A percentile compares a stretch with the other conserved stretches of the same genome.
Evolutionary conservation across 1,140 invertebrate species (phyloP).

Genomic region (Dufourea novaeangliae): DNA sequence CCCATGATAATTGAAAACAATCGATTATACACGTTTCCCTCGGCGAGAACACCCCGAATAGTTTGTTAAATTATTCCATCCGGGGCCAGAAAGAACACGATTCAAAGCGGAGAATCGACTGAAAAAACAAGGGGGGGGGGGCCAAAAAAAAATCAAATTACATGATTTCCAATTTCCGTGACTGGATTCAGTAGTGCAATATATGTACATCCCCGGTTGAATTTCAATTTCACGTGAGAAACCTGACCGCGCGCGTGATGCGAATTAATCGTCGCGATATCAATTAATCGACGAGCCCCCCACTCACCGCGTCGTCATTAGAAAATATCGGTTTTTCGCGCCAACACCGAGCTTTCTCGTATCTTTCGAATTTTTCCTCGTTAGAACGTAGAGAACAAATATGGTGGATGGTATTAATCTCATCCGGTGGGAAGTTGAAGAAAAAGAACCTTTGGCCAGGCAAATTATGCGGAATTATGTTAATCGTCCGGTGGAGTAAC

Average conservation of each 20-base stretch:
- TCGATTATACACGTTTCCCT: too few species aligned
- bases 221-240: neutral
- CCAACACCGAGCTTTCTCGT: neutral
- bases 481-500: slow-evolving; percentile 19
- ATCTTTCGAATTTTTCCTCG: too few species aligned
- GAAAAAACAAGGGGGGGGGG: neutral
- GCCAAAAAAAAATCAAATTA: neutral
- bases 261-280: slow-evolving; percentile 1
- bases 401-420: too few species aligned
- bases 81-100: neutral
- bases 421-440: too few species aligned
- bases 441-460: slow-evolving; percentile 18
- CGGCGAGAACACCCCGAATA: too few species aligned
- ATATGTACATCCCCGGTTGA: too few species aligned
- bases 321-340: neutral
- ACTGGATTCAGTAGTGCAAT: neutral
- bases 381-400: too few species aligned
- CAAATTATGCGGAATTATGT: slow-evolving; percentile 39
- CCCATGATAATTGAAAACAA: too few species aligned
- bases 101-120: neutral
- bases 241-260: neutral
- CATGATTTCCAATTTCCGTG: neutral
- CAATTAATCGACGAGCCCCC: neutral
- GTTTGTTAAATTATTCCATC: neutral
- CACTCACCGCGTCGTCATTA: neutral